Conservation (phyloP, 2,888 invertebrate genomes). For the Catocala nupta region DNA sequence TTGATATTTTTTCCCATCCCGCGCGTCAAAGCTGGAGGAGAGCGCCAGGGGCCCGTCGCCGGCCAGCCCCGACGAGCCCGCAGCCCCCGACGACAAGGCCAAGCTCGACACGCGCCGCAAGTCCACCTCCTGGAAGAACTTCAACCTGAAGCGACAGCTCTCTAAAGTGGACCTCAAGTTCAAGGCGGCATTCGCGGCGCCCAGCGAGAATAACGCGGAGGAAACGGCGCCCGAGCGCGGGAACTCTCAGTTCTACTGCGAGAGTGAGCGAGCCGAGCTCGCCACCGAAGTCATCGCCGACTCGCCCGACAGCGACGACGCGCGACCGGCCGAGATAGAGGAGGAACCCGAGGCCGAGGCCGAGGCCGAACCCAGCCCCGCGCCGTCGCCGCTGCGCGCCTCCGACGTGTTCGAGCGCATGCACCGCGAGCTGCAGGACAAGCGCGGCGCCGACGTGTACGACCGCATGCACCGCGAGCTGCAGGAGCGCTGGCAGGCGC, state of each 20-base stretch:
- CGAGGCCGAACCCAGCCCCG: constrained; percentile 40
- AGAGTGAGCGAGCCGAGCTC: constrained; percentile 47
- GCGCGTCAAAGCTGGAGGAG: constrained; percentile 76
- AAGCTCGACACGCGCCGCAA: constrained; percentile 87
- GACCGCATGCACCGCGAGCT: constrained; percentile 81
- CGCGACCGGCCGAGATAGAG: constrained; percentile 33
- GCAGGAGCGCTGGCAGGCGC: constrained; percentile 77
- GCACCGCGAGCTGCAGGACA: constrained; percentile 76
- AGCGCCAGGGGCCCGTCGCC: constrained; percentile 40
- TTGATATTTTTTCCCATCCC: constrained; percentile 73
- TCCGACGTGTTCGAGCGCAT: constrained; percentile 78
- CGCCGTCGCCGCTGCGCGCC: constrained; percentile 66
- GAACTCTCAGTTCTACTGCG: constrained; percentile 79
- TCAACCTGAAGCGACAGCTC: constrained; percentile 93
- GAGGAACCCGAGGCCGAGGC: constrained; percentile 35
- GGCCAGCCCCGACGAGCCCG: constrained; percentile 53
- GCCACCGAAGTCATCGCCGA: constrained; percentile 44
- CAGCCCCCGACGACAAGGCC: constrained; percentile 53
- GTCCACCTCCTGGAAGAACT: constrained; percentile 91
- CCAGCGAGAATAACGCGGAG: constrained; percentile 76
- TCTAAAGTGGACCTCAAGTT: constrained; percentile 93
- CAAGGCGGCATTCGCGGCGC: constrained; percentile 88
- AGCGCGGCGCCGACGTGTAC: constrained; percentile 70
- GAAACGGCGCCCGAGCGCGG: constrained; percentile 62
- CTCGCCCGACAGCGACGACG: constrained; percentile 54